A percentile compares a stretch with the other conserved stretches of the same genome.
These are phyloP conservation scores for Eumaeus atala DNA, from an alignment of 1,140 invertebrate species.

Conservation along the genomic window DNA sequence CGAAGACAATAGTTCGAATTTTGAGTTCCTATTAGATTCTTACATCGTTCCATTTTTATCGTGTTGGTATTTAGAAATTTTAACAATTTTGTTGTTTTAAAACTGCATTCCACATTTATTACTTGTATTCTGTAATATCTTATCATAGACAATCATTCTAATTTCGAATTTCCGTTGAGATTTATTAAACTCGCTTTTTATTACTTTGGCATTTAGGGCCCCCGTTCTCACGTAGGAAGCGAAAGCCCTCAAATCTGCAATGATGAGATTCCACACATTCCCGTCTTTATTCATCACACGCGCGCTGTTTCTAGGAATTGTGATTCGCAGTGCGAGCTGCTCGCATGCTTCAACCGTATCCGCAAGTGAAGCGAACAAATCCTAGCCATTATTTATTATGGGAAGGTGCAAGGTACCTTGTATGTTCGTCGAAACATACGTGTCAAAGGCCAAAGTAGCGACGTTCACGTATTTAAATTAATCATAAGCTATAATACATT, in stretches of 20 bases:
- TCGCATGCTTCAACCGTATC: constrained; percentile 52
- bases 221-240: constrained; percentile 52
- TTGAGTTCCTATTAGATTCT: no score
- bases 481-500: neutral
- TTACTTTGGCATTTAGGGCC: no score
- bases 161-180: no score
- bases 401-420: constrained; percentile 44
- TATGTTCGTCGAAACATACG: constrained; percentile 46
- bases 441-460: constrained; percentile 57
- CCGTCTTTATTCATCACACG: constrained; percentile 68
- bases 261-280: constrained; percentile 62
- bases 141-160: no score
- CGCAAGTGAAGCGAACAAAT: constrained; percentile 56
- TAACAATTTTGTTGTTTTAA: no score
- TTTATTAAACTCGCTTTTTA: no score
- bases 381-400: constrained; percentile 62
- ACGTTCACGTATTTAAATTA: constrained; percentile 25
- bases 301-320: constrained; percentile 61
- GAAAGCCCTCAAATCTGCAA: constrained; percentile 62
- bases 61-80: no score
- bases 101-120: no score
- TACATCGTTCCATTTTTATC: no score
- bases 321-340: constrained; percentile 42
- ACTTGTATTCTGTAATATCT: no score
- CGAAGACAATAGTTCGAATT: neutral